Evolutionary conservation across 2,113 vertebrate genomes (phyloP), one percentile per base, ranked within the genome.

Genomic region (Leiothrix lutea): DNA sequence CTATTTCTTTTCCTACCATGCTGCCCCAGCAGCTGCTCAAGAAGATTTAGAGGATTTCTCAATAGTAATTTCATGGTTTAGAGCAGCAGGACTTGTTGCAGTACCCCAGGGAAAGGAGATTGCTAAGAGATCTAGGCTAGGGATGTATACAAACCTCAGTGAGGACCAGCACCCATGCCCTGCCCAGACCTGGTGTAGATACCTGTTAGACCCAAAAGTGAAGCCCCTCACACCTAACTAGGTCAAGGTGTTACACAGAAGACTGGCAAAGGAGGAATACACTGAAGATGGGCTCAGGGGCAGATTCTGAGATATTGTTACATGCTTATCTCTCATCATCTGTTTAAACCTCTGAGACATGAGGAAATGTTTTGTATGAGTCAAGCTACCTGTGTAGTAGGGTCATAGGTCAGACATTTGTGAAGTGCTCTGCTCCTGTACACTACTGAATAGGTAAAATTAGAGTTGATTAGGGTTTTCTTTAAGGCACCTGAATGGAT

Each of bases 71-170:
- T 50, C 17, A 38, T 23, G 13, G 35, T 33, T 35, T 72, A 64
- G 26, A 80, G 44, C 18, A 83, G 44, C 57, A 54, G 35, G 40
- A 75, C 12, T 35, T 51, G 17, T 29, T 82, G 66, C 61, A 86
- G 75, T 42, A 56, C 33, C 18, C 25, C 21, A 26, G 0, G 0
- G 67, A 67, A 86, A 92, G 20, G 22, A 66, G n/a, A 61, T 0
- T 44, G 36, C 26, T 11, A 29, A 33, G 71, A 86, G 25, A 53
- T 24, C 47, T 31, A 35, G 57, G 67, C 35, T 60, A 12, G 21
- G 48, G 28, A 35, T n/a, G 20, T 15, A 38, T 1, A 35, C 38
- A 57, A 64, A 60, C 54, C 29, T 48, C 45, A 56, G 44, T 54
- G 44, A 69, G 8, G 31, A 56, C 6, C 44, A 92, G 50, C 51